Percentiles rank a stretch among this genome's conserved stretches.
phyloP scores from a whole-genome alignment of 2,888 invertebrate genomes.

The Empis stercorea region DNA sequence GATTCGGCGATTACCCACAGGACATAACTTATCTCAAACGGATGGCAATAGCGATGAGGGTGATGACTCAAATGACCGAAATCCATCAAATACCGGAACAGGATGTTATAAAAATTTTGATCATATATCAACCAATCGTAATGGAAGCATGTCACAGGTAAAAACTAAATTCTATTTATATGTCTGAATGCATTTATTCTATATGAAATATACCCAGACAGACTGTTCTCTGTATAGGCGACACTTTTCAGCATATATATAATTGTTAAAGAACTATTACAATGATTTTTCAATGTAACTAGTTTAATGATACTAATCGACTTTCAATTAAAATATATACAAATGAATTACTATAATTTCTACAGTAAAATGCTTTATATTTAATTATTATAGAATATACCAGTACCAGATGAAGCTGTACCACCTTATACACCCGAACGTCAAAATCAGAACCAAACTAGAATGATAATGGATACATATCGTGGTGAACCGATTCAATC shows the following conservation, averaged over 20 bases:
- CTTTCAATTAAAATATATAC: too few relatives aligned
- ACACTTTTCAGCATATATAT: too few relatives aligned
- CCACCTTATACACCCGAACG: constrained; percentile 32
- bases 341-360: too few relatives aligned
- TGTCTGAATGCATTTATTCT: too few relatives aligned
- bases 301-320: too few relatives aligned
- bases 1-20: constrained; percentile 45
- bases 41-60: constrained; percentile 68
- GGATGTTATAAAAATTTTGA: constrained; percentile 71
- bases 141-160: constrained; percentile 32
- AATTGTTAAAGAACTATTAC: too few relatives aligned
- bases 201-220: too few relatives aligned
- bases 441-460: constrained; percentile 27
- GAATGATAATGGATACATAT: constrained; percentile 1
- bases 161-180: constrained; percentile 8
- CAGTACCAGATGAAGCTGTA: constrained; percentile 33
- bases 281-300: too few relatives aligned
- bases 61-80: constrained; percentile 41
- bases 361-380: too few relatives aligned
- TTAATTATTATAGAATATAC: constrained; percentile 10
- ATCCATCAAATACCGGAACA: constrained; percentile 57
- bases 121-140: constrained; percentile 40
- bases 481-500: constrained; percentile 2
- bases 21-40: constrained; percentile 83
- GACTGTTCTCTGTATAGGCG: too few relatives aligned